These are phyloP conservation scores for Megaceryle torquata DNA, from an alignment of 2,113 vertebrate genomes.

Conservation along the genomic window DNA sequence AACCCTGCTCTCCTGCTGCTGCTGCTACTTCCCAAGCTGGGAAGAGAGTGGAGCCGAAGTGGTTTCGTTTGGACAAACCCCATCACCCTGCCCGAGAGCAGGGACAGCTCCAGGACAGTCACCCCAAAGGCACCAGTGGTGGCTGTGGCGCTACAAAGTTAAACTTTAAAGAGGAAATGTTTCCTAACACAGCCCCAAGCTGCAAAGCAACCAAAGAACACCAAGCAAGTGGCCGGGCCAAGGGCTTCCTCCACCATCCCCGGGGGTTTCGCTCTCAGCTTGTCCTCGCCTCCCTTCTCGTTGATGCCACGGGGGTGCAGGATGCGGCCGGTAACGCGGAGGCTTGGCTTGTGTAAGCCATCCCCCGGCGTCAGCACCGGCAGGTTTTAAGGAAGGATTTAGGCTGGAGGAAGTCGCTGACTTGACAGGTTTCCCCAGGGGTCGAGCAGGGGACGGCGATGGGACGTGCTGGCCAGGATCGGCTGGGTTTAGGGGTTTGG, in stretches of 20 bases:
- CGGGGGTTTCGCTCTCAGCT: accelerated
- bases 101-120: background rate
- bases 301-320: background rate
- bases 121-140: background rate
- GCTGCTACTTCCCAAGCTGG: background rate
- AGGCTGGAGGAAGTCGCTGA: background rate
- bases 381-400: slow-evolving; percentile 40
- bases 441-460: background rate
- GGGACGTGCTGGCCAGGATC: background rate
- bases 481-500: background rate
- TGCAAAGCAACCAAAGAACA: background rate
- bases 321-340: background rate
- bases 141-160: accelerated
- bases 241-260: background rate
- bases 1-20: background rate
- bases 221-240: background rate
- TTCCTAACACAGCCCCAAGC: background rate
- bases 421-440: background rate
- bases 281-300: background rate
- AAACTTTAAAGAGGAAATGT: background rate
- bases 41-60: accelerated
- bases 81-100: accelerated
- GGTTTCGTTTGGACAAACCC: background rate
- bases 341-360: background rate
- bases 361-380: background rate